Evolutionary conservation across 2,113 vertebrate species (phyloP).

Genomic region (Halcyon senegalensis): DNA sequence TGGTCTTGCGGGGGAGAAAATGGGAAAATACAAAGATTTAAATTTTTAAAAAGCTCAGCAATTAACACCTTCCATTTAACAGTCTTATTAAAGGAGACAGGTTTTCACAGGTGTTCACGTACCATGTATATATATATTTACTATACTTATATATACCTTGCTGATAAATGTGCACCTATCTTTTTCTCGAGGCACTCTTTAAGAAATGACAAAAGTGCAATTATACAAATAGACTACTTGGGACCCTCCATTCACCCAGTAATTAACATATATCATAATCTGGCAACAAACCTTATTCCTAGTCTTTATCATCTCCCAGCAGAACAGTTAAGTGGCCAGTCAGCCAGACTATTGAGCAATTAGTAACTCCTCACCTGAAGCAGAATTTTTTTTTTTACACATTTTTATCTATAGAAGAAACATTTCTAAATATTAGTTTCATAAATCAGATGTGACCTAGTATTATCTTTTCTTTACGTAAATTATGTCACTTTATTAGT

Average conservation of each 20-base stretch:
- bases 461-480: not conserved
- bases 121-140: not conserved
- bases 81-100: not conserved
- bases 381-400: not conserved
- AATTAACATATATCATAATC: conserved; percentile 33
- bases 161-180: not conserved
- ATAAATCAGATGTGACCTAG: not conserved
- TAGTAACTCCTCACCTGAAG: not conserved
- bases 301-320: not conserved
- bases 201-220: conserved; percentile 21
- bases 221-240: not conserved
- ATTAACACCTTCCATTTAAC: not conserved
- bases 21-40: not conserved
- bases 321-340: not conserved
- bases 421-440: not conserved
- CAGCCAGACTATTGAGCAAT: not conserved
- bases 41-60: not conserved
- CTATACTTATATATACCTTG: not conserved
- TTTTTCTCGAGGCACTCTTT: not conserved
- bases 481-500: not conserved
- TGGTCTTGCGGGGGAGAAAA: not conserved
- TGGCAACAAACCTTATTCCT: not conserved
- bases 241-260: not conserved
- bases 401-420: not conserved
- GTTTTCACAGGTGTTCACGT: not conserved